These are phyloP conservation scores for Panthera leo DNA, from an alignment of 2,113 vertebrate species.

Conservation along the genomic window DNA sequence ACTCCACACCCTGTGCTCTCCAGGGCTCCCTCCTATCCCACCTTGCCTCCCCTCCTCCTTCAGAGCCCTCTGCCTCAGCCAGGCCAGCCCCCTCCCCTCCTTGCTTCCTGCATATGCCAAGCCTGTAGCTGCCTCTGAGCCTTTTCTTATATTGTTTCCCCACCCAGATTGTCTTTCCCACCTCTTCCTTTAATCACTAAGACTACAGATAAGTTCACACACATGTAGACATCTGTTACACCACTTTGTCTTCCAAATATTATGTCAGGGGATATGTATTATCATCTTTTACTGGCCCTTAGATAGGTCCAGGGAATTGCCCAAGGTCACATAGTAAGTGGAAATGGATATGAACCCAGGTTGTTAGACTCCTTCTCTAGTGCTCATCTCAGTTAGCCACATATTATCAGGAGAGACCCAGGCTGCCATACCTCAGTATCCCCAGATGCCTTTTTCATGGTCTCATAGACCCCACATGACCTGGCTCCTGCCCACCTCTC, in stretches of 20 bases:
- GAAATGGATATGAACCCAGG: neutral
- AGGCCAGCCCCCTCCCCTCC: neutral
- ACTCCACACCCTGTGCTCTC: neutral
- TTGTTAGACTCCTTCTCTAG: neutral
- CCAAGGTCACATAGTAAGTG: neutral
- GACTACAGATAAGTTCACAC: neutral
- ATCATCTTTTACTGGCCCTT: neutral
- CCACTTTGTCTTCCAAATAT: neutral
- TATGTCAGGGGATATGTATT: neutral
- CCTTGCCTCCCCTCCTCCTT: neutral
- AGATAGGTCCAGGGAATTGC: neutral
- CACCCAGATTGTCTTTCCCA: neutral
- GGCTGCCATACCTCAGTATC: neutral
- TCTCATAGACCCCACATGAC: neutral
- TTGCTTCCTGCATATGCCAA: neutral
- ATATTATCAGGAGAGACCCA: neutral
- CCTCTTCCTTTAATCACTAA: neutral
- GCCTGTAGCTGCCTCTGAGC: rapidly evolving
- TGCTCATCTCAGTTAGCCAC: neutral
- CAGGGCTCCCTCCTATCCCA: neutral
- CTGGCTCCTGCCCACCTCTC: neutral
- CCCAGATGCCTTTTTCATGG: neutral
- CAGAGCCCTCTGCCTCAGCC: neutral
- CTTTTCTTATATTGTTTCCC: neutral
- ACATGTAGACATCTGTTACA: no score